phyloP scores from a whole-genome alignment of 2,797 vertebrate genomes.

The Bovichtus diacanthus region DNA sequence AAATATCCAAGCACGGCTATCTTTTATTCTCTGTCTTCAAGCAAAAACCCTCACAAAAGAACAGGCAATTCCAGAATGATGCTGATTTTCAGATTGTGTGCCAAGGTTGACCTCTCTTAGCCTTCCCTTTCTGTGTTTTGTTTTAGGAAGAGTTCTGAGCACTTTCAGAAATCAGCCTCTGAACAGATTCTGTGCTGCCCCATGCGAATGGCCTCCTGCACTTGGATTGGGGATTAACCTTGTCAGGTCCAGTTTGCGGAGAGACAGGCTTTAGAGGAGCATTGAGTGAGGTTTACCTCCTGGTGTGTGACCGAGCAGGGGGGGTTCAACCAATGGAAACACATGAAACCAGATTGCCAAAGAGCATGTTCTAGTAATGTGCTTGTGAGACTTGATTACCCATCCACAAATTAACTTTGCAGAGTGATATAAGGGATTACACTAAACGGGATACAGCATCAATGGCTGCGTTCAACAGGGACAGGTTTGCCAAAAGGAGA shows the following conservation, averaged over 20 bases:
- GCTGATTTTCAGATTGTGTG: slow-evolving; percentile 2
- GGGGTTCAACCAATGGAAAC: slow-evolving; percentile 8
- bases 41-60: slow-evolving; percentile 27
- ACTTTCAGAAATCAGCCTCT: slow-evolving; percentile 44
- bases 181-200: slow-evolving; percentile 16
- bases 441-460: neutral
- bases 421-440: neutral
- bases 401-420: neutral
- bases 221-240: slow-evolving; percentile 75
- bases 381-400: neutral
- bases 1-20: slow-evolving; percentile 15
- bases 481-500: neutral
- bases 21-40: slow-evolving; percentile 16
- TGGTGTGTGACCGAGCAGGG: slow-evolving; percentile 50
- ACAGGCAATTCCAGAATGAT: slow-evolving; percentile 30
- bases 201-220: slow-evolving; percentile 6
- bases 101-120: slow-evolving; percentile 27
- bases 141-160: slow-evolving; percentile 3
- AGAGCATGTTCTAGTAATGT: slow-evolving; percentile 7
- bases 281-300: slow-evolving; percentile 73
- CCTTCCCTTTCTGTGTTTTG: slow-evolving; percentile 28
- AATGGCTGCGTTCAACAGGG: neutral
- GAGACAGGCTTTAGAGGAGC: slow-evolving; percentile 73
- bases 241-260: slow-evolving; percentile 72
- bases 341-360: slow-evolving; percentile 9